Conservation (phyloP, 2,113 vertebrate species). For the Brienomyrus longianalis region DNA sequence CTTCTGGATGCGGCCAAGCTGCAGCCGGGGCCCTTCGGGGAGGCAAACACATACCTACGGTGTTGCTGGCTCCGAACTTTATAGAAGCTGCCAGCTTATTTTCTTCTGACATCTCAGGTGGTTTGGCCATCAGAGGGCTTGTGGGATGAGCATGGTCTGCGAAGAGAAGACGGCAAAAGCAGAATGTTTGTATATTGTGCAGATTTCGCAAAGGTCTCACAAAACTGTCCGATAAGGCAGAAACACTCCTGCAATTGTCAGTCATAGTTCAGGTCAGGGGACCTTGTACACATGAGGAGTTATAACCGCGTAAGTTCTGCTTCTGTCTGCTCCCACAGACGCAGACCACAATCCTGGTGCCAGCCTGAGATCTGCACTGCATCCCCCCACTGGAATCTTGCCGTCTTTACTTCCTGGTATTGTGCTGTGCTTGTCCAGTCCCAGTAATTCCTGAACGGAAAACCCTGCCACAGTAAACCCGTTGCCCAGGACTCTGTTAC, state of each 20-base stretch:
- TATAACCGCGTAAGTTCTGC: neutral
- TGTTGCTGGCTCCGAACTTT: conserved; percentile 83
- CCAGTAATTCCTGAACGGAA: neutral
- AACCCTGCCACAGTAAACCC: neutral
- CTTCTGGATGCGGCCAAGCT: neutral
- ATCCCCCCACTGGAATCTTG: neutral
- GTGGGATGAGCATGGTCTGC: conserved; percentile 87
- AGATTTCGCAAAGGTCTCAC: neutral
- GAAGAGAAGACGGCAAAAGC: conserved; percentile 24
- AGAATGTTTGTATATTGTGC: neutral
- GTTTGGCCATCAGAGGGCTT: conserved; percentile 82
- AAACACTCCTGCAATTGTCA: neutral
- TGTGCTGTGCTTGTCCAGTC: neutral
- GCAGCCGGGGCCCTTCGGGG: neutral
- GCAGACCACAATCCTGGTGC: neutral
- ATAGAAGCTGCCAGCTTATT: conserved; percentile 76
- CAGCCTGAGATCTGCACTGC: neutral
- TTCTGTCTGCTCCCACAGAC: neutral
- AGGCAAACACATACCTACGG: conserved; percentile 68
- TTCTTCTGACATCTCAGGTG: conserved; percentile 86
- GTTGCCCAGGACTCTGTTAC: neutral
- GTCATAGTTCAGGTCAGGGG: neutral
- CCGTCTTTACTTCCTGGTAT: neutral
- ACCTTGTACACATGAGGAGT: neutral
- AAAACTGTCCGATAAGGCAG: neutral